Evolutionary conservation across 1,140 invertebrate species (phyloP).

Genomic region (Cherax quadricarinatus): DNA sequence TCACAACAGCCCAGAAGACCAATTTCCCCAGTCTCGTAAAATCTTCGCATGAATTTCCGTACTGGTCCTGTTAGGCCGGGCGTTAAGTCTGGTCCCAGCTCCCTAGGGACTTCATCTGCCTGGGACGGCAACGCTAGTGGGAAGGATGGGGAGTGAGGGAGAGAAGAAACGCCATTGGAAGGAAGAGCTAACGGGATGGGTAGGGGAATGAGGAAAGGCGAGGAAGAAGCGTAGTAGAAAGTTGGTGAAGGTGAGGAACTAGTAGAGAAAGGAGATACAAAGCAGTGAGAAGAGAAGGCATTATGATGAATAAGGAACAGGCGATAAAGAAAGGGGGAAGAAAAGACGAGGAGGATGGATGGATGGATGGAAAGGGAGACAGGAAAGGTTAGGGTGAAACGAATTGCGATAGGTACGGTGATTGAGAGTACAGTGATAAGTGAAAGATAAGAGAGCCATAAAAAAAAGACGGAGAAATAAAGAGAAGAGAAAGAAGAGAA

Average conservation of each 20-base stretch:
- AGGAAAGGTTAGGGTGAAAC: no score
- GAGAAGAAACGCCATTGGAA: background rate
- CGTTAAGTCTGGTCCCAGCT: constrained; percentile 6
- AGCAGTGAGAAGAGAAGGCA: background rate
- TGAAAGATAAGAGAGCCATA: no score
- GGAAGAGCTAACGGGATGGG: no score
- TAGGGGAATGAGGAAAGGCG: no score
- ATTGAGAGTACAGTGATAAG: no score
- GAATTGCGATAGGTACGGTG: no score
- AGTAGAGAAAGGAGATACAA: no score
- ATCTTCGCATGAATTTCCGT: constrained; percentile 29
- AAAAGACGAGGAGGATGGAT: no score
- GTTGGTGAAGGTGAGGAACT: no score
- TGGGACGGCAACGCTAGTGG: background rate
- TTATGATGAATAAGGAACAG: background rate
- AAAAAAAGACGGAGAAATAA: background rate
- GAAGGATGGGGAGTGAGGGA: background rate
- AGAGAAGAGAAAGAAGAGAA: background rate
- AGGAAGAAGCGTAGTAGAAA: no score
- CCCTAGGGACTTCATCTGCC: background rate
- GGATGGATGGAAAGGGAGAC: no score
- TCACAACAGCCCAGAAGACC: constrained; percentile 5
- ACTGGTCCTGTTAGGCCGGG: background rate
- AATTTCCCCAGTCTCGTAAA: constrained; percentile 34
- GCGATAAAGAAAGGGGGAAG: background rate